phyloP scores from a whole-genome alignment of 2,113 vertebrate species.

The Budorcas taxicolor region DNA sequence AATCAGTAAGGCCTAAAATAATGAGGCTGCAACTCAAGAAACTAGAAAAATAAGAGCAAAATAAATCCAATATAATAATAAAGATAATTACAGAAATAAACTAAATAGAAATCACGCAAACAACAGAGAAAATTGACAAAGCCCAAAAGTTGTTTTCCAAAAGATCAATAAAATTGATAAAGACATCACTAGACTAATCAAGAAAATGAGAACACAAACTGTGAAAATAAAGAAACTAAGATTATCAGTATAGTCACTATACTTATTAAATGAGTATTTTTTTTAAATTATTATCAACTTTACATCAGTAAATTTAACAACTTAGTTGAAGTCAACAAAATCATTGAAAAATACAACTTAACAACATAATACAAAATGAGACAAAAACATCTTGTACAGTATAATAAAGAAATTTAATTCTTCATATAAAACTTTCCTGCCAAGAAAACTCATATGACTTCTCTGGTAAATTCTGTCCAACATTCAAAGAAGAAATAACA shows the following conservation, averaged over 20 bases:
- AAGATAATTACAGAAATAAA: background rate
- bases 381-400: background rate
- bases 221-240: background rate
- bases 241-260: background rate
- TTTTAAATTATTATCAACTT: background rate
- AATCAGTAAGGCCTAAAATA: background rate
- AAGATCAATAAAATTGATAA: background rate
- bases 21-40: background rate
- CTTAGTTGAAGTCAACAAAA: background rate
- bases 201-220: background rate
- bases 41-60: background rate
- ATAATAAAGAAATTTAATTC: background rate
- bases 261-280: background rate
- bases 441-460: background rate
- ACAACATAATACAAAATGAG: background rate
- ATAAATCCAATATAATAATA: background rate
- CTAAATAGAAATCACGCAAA: background rate
- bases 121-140: background rate
- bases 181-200: background rate
- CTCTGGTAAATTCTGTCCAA: background rate
- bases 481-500: background rate
- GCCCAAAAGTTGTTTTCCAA: background rate
- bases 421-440: background rate
- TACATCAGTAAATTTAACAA: background rate
- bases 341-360: background rate